Conservation (phyloP, 2,888 invertebrate species). For the Perithous albicinctus region DNA sequence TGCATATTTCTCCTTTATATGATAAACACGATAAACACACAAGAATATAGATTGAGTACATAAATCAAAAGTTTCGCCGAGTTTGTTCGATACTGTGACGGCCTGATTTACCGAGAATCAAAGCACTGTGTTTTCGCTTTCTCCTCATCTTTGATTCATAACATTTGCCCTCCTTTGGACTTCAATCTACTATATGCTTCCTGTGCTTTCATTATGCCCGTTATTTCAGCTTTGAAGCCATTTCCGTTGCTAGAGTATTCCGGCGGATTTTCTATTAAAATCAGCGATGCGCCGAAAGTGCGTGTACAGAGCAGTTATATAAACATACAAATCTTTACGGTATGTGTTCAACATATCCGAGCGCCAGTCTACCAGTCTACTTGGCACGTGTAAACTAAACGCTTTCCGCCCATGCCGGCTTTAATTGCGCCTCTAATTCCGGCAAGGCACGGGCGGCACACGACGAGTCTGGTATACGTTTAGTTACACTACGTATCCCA, state of each 20-base stretch:
- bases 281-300: slow-evolving; percentile 6
- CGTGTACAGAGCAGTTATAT: neutral
- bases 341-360: neutral
- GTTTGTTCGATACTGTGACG: slow-evolving; percentile 13
- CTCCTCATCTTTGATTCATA: slow-evolving; percentile 14
- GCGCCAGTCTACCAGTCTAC: slow-evolving; percentile 9
- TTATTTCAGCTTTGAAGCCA: slow-evolving; percentile 10
- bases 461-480: slow-evolving; percentile 29
- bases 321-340: neutral
- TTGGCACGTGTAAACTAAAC: slow-evolving; percentile 54
- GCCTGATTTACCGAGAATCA: slow-evolving; percentile 11
- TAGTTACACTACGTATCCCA: slow-evolving; percentile 15
- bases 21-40: slow-evolving; percentile 3
- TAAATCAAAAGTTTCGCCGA: neutral
- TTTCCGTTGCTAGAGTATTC: neutral
- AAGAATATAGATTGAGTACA: neutral
- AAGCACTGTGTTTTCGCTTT: neutral
- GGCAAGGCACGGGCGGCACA: slow-evolving; percentile 28
- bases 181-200: neutral
- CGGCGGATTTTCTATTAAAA: slow-evolving; percentile 20
- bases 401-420: slow-evolving; percentile 53
- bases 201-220: neutral
- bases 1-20: slow-evolving; percentile 4
- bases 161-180: slow-evolving; percentile 4
- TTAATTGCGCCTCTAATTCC: slow-evolving; percentile 60